Percentiles rank a stretch among this genome's conserved stretches.
Conservation (phyloP, 2,888 invertebrate genomes). For the Limenitis camilla region DNA sequence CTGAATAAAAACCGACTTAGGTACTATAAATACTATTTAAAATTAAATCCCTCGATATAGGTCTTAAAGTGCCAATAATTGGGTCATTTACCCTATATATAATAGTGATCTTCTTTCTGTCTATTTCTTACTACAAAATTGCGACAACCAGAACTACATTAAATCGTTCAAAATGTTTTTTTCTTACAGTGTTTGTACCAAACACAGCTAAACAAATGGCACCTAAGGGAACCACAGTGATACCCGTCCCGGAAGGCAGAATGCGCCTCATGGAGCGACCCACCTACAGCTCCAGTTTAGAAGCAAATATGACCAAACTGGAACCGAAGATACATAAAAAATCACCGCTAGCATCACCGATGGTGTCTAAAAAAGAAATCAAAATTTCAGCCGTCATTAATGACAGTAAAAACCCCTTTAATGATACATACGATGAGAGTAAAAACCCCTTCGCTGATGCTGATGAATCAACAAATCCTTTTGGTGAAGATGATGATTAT, state of each 20-base stretch:
- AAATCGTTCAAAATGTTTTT: too few relatives aligned
- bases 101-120: too few relatives aligned
- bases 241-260: slow-evolving; percentile 74
- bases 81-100: too few relatives aligned
- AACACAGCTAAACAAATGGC: slow-evolving; percentile 46
- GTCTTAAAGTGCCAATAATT: too few relatives aligned
- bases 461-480: slow-evolving; percentile 72
- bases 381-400: slow-evolving; percentile 38
- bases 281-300: slow-evolving; percentile 76
- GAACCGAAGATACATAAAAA: slow-evolving; percentile 39
- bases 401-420: slow-evolving; percentile 55
- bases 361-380: slow-evolving; percentile 25
- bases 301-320: slow-evolving; percentile 70
- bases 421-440: slow-evolving; percentile 72
- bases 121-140: too few relatives aligned
- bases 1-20: too few relatives aligned
- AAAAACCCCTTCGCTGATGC: slow-evolving; percentile 77
- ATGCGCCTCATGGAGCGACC: slow-evolving; percentile 70
- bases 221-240: slow-evolving; percentile 54
- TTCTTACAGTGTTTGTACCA: slow-evolving; percentile 51
- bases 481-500: slow-evolving; percentile 76
- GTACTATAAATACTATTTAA: too few relatives aligned
- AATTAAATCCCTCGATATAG: too few relatives aligned
- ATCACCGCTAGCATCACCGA: slow-evolving; percentile 36
- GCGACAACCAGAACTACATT: too few relatives aligned